These are phyloP conservation scores for Euglossa dilemma DNA, from an alignment of 1,140 invertebrate genomes.

Conservation along the genomic window DNA sequence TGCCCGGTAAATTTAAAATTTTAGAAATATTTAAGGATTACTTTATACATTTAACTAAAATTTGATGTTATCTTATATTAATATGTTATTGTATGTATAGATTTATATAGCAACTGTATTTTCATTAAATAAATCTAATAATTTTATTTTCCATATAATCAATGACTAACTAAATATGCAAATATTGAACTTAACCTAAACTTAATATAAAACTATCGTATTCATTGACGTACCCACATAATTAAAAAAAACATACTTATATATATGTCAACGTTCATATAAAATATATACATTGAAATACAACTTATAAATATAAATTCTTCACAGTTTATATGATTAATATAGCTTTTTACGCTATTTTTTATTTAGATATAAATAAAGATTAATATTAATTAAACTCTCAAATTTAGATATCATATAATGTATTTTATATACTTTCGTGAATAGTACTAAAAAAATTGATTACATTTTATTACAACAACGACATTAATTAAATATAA, in stretches of 20 bases:
- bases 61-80: background rate
- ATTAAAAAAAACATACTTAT: background rate
- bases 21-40: background rate
- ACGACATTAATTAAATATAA: background rate
- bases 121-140: background rate
- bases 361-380: background rate
- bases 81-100: too few species aligned
- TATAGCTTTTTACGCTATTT: background rate
- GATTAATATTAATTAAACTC: background rate
- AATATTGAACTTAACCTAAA: background rate
- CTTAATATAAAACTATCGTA: background rate
- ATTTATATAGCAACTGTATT: background rate
- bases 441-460: background rate
- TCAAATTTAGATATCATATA: background rate
- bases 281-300: background rate
- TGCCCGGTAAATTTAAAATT: constrained; percentile 46
- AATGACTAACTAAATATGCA: constrained; percentile 7
- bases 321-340: background rate
- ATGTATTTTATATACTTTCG: too few species aligned
- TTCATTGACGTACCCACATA: background rate
- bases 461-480: too few species aligned
- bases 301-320: background rate
- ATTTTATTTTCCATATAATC: background rate
- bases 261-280: background rate
- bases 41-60: background rate